Evolutionary conservation across 2,113 vertebrate species (phyloP), one percentile per base, ranked within the genome.

Genomic region (Macquaria australasica): DNA sequence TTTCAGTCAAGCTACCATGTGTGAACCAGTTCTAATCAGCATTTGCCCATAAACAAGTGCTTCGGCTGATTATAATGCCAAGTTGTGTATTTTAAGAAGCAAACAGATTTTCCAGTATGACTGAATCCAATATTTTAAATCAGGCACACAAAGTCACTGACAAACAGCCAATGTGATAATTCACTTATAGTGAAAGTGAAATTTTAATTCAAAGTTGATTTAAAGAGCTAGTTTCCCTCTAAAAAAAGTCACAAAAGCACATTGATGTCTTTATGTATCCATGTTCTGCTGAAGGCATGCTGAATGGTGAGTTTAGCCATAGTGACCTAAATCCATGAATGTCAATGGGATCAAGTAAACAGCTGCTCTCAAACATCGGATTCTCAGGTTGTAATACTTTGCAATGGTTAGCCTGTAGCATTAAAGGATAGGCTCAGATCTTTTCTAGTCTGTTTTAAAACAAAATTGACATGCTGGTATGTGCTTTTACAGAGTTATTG

Each of bases 281-380:
- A 55, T 43, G 25, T 43, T 18, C 23, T 39, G 53, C 64, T 62
- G 68, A 58, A 51, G 50, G 45, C 41, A 41, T 8, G n/a, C 23
- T 82, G 50, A 71, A 50, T 51, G 43, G 23, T 43, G 62, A 70
- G 78, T 28, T 73, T 43, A 50, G 69, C 56, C 43, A 43, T 31
- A 16, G 55, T 87, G 80, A 87, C 80, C 73, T 68, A 88, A 83
- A 88, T 71, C 81, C 51, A 71, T 71, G 58, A 66, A 83, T 71
- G 73, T 77, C 60, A 90, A 28, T 74, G 58, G 73, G 77, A 84
- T 83, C 82, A 82, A 72, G 73, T 81, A 43, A 73, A 66, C 87
- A 88, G 83, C 70, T 86, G 68, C 59, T 83, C 55, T 60, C 20
- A 48, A 86, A 58, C 68, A 79, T 79, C 45, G 72, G 53, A 72